phyloP scores from a whole-genome alignment of 2,797 vertebrate genomes.

The Mus spretus region DNA sequence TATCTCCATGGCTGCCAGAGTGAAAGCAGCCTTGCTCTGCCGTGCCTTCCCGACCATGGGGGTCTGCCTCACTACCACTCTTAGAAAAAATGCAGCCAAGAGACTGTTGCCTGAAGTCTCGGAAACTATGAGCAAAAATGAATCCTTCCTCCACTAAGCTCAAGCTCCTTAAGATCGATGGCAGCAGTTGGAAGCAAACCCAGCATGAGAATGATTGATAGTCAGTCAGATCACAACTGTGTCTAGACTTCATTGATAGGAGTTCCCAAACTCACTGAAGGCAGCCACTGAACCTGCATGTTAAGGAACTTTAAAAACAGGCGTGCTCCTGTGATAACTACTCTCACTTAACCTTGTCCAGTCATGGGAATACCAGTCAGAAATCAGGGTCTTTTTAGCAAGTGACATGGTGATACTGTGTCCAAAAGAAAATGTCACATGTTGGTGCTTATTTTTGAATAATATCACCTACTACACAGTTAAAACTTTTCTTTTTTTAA shows the following conservation, averaged over 20 bases:
- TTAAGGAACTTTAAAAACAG: neutral
- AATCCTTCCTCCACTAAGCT: neutral
- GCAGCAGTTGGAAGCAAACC: neutral
- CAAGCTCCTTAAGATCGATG: neutral
- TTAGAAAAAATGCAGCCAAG: neutral
- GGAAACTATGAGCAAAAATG: neutral
- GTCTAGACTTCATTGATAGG: neutral
- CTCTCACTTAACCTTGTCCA: neutral
- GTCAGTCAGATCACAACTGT: neutral
- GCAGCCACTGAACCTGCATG: neutral
- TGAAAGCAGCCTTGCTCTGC: neutral
- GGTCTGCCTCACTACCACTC: neutral
- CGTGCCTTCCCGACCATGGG: neutral
- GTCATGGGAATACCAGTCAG: neutral
- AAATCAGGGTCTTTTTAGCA: constrained; percentile 23
- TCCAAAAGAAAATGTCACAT: neutral
- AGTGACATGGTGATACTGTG: neutral
- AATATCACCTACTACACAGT: neutral
- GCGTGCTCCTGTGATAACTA: neutral
- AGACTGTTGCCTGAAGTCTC: neutral
- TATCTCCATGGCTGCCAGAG: neutral
- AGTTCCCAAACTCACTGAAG: neutral
- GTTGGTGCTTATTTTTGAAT: neutral
- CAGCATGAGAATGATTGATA: neutral
- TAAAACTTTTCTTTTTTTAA: constrained; percentile 40